Percentiles rank a stretch among this genome's conserved stretches.
These are phyloP conservation scores for Nudaria mundana DNA, from an alignment of 2,888 invertebrate species.

Conservation along the genomic window DNA sequence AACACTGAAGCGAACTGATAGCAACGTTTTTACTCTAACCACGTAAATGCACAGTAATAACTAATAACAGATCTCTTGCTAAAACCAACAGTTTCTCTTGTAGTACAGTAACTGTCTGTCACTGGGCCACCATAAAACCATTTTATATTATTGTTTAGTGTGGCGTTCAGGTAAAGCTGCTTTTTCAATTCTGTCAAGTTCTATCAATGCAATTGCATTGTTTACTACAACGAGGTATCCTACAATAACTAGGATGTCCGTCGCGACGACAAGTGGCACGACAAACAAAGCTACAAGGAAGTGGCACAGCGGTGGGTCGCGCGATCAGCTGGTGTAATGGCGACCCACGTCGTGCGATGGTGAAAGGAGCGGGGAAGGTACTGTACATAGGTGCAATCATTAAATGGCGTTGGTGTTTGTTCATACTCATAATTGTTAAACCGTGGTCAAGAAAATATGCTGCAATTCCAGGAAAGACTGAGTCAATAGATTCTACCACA, in stretches of 20 bases:
- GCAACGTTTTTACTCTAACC: background rate
- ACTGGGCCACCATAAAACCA: too few species aligned
- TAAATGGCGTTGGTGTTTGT: conserved; percentile 10
- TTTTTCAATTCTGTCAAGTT: background rate
- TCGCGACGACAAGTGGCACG: conserved; percentile 6
- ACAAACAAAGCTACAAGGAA: conserved; percentile 13
- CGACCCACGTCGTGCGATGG: conserved; percentile 3
- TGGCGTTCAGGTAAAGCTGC: background rate
- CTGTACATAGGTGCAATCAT: too few species aligned
- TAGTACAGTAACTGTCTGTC: too few species aligned
- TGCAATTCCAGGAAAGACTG: background rate
- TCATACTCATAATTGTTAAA: conserved; percentile 1
- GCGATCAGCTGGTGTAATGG: conserved; percentile 35
- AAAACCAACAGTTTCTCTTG: too few species aligned
- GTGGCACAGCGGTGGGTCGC: conserved; percentile 18
- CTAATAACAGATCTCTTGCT: too few species aligned
- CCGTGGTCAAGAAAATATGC: background rate
- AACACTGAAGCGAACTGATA: too few species aligned
- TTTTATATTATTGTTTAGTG: background rate
- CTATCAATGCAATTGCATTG: conserved; percentile 3
- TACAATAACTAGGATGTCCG: background rate
- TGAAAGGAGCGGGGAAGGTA: conserved; percentile 3
- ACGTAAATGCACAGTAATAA: background rate
- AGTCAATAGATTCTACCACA: too few species aligned
- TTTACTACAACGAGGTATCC: background rate